Conservation (phyloP, 2,797 vertebrate genomes). For the Melanotaenia nigrans region DNA sequence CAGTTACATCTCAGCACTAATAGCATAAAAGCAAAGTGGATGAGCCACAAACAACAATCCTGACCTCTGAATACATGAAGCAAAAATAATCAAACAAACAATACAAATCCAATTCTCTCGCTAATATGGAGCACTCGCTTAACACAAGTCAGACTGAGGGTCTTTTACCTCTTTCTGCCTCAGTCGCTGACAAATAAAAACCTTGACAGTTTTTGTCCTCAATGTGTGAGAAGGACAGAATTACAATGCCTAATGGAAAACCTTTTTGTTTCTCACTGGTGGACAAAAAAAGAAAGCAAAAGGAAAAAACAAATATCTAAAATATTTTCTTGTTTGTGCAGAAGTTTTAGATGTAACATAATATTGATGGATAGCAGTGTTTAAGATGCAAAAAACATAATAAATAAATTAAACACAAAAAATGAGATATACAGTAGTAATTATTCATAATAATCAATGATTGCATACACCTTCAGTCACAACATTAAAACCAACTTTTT, state of each 20-base stretch:
- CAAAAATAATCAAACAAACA: constrained; percentile 56
- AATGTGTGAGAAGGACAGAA: constrained; percentile 53
- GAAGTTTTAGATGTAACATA: constrained; percentile 14
- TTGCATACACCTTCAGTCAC: not conserved
- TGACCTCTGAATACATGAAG: constrained; percentile 54
- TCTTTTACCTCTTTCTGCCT: constrained; percentile 40
- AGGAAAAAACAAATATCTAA: constrained; percentile 36
- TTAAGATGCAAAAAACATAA: not conserved
- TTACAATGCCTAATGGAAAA: constrained; percentile 71
- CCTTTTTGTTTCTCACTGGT: constrained; percentile 61
- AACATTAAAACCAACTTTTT: not conserved
- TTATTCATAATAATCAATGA: not conserved
- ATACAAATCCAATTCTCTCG: constrained; percentile 46
- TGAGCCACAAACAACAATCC: constrained; percentile 37
- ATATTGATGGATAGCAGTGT: not conserved
- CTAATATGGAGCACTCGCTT: constrained; percentile 65
- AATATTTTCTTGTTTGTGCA: constrained; percentile 6
- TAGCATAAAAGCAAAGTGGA: constrained; percentile 39
- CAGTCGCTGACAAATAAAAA: constrained; percentile 70
- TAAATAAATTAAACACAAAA: not conserved
- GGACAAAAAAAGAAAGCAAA: constrained; percentile 22
- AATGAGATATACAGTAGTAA: not conserved
- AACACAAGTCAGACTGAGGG: constrained; percentile 52
- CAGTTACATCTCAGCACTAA: constrained; percentile 26
- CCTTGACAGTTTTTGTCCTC: constrained; percentile 66